Base-by-base conservation (phyloP, 2,888 invertebrate species). In the Monopis laevigella region DNA sequence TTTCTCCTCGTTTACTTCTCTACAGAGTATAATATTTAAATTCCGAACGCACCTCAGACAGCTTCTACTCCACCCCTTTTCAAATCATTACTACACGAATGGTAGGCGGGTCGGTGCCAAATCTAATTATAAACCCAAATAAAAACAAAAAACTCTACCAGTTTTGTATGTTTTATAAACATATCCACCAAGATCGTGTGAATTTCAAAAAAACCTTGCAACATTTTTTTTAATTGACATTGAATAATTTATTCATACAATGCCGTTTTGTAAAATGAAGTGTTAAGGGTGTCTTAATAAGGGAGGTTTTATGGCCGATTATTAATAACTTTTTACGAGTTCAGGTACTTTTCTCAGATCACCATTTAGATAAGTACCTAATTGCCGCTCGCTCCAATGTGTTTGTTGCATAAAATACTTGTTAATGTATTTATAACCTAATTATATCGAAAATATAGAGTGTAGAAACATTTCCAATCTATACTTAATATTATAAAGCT, bases 51-150 rank as follows among this genome's bases (percentile, higher is more conserved):
- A n/a, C n/a, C n/a, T n/a, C n/a, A n/a, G n/a, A 5, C 32, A n/a
- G 10, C 32, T n/a, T 10, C 17, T 4, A 17, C 17, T 17, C 32
- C 36, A 21, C 36, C 21, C 16, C 36, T 21, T 18, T 6, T 13
- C 21, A 21, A 21, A 12, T 36, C 36, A 36, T 36, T 21, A 36
- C 21, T 36, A 36, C 21, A 19, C 12, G 21, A 11, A 36, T 12
- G 21, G 55, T 55, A 58, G 74, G 69, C 59, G 73, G 65, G 50
- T 56, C 65, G 58, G 64, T 64, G 73, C 75, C 71, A 80, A 80
- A 78, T 80, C 78, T 74, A 80, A 80, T 80, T 78, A 80, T 62
- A 65, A 65, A 54, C 61, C 55, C 54, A 52, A 51, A 61, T 59
- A 70, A 67, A 75, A 64, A 51, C 56, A 56, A 61, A 55, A 48